Evolutionary conservation across 2,113 vertebrate genomes (phyloP), one percentile per base, ranked within the genome.

Genomic region (Gulo gulo): DNA sequence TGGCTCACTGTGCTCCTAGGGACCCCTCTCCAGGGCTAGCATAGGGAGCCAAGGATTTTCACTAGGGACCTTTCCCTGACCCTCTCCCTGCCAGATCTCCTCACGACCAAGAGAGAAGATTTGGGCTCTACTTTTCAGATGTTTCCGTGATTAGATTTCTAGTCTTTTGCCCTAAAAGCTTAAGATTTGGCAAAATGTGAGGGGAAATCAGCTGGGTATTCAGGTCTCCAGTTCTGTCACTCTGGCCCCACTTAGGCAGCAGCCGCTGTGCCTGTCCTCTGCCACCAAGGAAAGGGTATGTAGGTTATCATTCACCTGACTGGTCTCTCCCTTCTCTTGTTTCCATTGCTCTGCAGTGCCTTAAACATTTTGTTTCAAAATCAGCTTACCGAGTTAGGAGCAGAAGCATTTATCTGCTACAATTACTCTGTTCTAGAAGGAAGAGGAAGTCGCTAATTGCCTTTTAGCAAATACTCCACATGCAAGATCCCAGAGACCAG

Each of bases 401-500:
- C 26, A 71, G 20, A 67, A 92, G 7, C 45, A 57, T 65, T 61
- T 29, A 65, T 93, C 65, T 81, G 26, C 34, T 85, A 24, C 5
- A 80, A 92, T 50, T 85, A 81, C 59, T 94, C 3, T 94, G 59
- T 42, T 45, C n/a, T 57, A 83, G 34, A 76, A 76, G 76, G 52
- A 92, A 89, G 34, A 85, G 11, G 36, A 94, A 76, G 10, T 29
- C 8, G 34, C 73, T 96, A 80, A 55, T 93, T 98, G 63, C 71
- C 80, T 36, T 18, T 76, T 0, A 93, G 93, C 89, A 98, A 79
- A 71, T 63, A 36, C 1, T 97, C 69, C 23, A 23, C 1, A 74
- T 67, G 79, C 67, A 97, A 18, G 96, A 96, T 6, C 39, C 84
- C 94, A 96, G 67, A 91, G 50, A 84, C 94, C 18, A 52, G 88